phyloP scores from a whole-genome alignment of 1,140 invertebrate genomes.

The Eupeodes corollae region DNA sequence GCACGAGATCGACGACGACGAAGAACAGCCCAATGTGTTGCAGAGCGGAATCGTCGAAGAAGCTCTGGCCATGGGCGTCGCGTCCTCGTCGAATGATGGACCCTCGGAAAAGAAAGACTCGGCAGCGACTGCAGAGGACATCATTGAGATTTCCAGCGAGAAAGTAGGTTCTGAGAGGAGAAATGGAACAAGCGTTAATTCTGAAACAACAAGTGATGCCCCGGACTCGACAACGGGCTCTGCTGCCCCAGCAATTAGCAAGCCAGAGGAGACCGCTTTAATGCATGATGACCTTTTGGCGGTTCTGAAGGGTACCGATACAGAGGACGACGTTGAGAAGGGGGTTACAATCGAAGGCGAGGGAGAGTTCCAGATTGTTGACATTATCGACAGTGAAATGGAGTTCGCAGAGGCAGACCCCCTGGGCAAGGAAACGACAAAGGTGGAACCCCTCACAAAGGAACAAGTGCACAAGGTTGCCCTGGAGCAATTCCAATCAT shows the following conservation, averaged over 20 bases:
- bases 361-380: conserved; percentile 33
- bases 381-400: conserved; percentile 21
- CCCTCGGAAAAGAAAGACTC: not conserved
- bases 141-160: conserved; percentile 1
- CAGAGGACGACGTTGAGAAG: conserved; percentile 9
- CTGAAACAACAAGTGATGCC: not conserved
- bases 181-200: not conserved
- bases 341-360: conserved; percentile 31
- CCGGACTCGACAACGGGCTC: conserved; percentile 1
- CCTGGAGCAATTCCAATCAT: conserved; percentile 21
- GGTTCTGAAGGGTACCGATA: conserved; percentile 21
- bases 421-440: conserved; percentile 1
- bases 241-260: too few relatives aligned
- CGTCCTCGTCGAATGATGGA: conserved; percentile 3
- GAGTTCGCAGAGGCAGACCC: conserved; percentile 4
- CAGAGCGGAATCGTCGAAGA: not conserved
- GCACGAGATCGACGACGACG: conserved; percentile 14
- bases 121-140: not conserved
- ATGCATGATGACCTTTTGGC: conserved; percentile 32
- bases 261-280: conserved; percentile 7
- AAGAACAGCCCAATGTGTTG: conserved; percentile 1
- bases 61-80: not conserved
- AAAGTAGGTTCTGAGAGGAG: not conserved
- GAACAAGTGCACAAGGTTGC: conserved; percentile 27
- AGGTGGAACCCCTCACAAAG: conserved; percentile 4